phyloP scores from a whole-genome alignment of 1,140 invertebrate genomes.

The Dendrolimus kikuchii region DNA sequence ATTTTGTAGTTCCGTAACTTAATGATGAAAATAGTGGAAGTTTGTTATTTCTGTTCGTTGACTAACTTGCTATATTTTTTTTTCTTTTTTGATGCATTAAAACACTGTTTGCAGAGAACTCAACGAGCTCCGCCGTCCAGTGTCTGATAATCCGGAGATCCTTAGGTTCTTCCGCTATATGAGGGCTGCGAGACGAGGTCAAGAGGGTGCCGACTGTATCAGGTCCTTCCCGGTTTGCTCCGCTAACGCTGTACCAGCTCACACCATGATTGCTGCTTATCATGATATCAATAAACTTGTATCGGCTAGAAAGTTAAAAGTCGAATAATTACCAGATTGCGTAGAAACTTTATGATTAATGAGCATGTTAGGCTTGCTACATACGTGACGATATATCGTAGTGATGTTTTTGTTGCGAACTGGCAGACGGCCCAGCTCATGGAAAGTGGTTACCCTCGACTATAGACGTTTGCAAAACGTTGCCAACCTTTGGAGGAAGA shows the following conservation, averaged over 20 bases:
- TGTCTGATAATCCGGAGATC: slow-evolving; percentile 87
- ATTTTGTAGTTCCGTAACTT: no score
- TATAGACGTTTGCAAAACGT: no score
- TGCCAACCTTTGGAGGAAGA: no score
- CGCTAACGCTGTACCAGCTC: slow-evolving; percentile 73
- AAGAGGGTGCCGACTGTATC: slow-evolving; percentile 82
- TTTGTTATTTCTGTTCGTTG: no score
- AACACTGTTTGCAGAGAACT: slow-evolving; percentile 76
- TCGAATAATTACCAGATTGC: neutral
- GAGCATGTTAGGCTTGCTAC: no score
- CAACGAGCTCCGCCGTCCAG: slow-evolving; percentile 86
- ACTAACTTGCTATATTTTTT: no score
- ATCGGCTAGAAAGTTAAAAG: slow-evolving; percentile 76
- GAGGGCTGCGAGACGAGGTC: slow-evolving; percentile 89
- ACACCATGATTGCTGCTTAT: slow-evolving; percentile 88
- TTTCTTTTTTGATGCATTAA: neutral
- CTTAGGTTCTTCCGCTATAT: slow-evolving; percentile 90
- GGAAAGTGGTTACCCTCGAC: no score
- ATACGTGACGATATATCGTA: no score
- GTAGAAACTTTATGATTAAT: no score
- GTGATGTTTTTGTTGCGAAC: no score
- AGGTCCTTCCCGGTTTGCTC: slow-evolving; percentile 73
- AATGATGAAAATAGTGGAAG: no score
- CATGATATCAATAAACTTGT: slow-evolving; percentile 90
- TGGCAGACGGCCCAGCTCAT: no score